Base-by-base conservation (phyloP, 2,888 invertebrate species). In the Pemphredon lugubris region DNA sequence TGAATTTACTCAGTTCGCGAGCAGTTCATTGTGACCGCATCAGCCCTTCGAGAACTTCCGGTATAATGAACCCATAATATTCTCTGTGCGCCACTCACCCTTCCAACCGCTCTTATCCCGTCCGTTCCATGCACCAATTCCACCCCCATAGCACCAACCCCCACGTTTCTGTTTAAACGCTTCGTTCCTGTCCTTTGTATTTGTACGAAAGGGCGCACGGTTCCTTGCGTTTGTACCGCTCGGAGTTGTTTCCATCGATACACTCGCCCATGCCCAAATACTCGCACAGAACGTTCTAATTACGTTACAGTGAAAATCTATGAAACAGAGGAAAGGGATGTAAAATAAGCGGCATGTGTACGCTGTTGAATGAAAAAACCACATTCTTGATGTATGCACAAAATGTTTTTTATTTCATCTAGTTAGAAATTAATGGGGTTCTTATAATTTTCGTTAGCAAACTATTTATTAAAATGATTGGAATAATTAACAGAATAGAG, bases 61-160 rank as follows among this genome's bases (percentile, higher is more conserved):
- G 48, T 61, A 74, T 78, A 78, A 78, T 75, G 60, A 78, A 75
- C 69, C 78, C 78, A 75, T 78, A 75, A 78, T 78, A 75, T 78
- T 78, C 77, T 37, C 67, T 59, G 55, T 64, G 39, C 18, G 44
- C 26, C 45, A 53, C 16, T 55, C 54, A 21, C 26, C 14, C 16
- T 14, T 16, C 26, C 45, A 53, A 14, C 51, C 54, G 20, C 26
- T n/a, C 16, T 14, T 16, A 14, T 37, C 13, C 39, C 32, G 40
- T 34, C 60, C 60, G 42, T 63, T 58, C 20, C 64, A 16, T 7
- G 53, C 16, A 59, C 64, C 47, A 64, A 66, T 67, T 61, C 40
- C 44, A 61, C 58, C 39, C 65, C 18, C 57, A 32, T 51, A 53
- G 26, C 66, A 63, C 32, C 30, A 16, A 20, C 26, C 26, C 39